Conservation (phyloP, 2,888 invertebrate genomes). For the Drosophila vallismaia region DNA sequence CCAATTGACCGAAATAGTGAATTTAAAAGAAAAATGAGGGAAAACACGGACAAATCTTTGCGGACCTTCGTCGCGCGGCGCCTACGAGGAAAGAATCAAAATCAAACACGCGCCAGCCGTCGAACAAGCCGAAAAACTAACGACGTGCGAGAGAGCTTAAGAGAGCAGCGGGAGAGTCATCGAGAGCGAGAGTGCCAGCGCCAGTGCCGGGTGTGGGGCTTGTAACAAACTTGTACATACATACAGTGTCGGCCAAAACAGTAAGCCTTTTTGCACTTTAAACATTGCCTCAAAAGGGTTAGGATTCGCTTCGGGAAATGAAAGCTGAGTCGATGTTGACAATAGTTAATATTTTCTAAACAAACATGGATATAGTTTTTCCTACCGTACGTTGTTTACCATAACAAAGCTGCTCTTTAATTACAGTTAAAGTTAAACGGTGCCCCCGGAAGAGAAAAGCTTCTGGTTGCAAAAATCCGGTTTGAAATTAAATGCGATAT, state of each 20-base stretch:
- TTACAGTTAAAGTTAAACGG: constrained; percentile 16
- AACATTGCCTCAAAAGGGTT: too few relatives aligned
- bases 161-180: constrained; percentile 23
- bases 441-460: constrained; percentile 35
- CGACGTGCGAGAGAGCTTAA: constrained; percentile 24
- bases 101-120: constrained; percentile 63
- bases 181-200: constrained; percentile 31
- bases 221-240: constrained; percentile 18
- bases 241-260: constrained; percentile 1
- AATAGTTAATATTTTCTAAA: too few relatives aligned
- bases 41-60: constrained; percentile 70
- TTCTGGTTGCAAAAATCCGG: constrained; percentile 38
- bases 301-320: too few relatives aligned
- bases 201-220: not conserved
- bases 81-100: constrained; percentile 77
- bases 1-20: constrained; percentile 57
- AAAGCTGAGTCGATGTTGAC: too few relatives aligned
- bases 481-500: constrained; percentile 25
- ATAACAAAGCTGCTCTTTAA: constrained; percentile 12
- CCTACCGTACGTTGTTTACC: not conserved
- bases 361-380: not conserved
- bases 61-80: constrained; percentile 74
- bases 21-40: constrained; percentile 57
- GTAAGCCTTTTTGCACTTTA: not conserved
- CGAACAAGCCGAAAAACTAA: constrained; percentile 61